These are phyloP conservation scores for Cataglyphis rosenhaueri DNA, from an alignment of 2,888 invertebrate species.

Conservation along the genomic window DNA sequence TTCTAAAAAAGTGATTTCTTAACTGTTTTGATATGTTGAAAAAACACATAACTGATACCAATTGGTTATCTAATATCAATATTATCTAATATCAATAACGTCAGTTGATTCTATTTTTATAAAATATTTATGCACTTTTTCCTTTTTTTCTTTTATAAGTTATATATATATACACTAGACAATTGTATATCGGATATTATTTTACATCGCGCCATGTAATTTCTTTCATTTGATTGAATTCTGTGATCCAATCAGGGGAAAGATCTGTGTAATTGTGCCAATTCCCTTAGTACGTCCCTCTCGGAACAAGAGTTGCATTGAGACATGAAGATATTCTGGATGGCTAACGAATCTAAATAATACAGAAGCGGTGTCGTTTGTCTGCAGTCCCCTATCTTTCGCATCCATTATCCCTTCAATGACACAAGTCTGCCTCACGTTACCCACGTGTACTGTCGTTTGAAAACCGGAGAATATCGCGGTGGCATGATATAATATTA, in stretches of 20 bases:
- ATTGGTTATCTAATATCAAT: not conserved
- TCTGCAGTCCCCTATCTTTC: slow-evolving; percentile 89
- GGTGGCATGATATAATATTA: slow-evolving; percentile 95
- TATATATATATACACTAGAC: slow-evolving; percentile 10
- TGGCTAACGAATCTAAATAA: slow-evolving; percentile 95
- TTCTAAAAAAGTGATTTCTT: not conserved
- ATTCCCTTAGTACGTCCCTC: slow-evolving; percentile 95
- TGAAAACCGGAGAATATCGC: slow-evolving; percentile 94
- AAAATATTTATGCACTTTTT: slow-evolving; percentile 33
- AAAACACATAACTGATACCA: not conserved
- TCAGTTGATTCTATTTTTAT: slow-evolving; percentile 27
- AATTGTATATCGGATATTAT: slow-evolving; percentile 38
- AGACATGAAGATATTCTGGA: slow-evolving; percentile 94
- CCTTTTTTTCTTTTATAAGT: not conserved
- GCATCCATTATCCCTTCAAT: slow-evolving; percentile 91
- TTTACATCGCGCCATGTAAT: slow-evolving; percentile 78
- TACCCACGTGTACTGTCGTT: slow-evolving; percentile 98
- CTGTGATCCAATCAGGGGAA: slow-evolving; percentile 85
- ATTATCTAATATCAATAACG: not conserved
- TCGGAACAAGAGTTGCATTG: slow-evolving; percentile 93
- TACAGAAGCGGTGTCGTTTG: slow-evolving; percentile 94
- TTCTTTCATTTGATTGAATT: slow-evolving; percentile 55
- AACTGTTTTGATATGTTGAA: not conserved
- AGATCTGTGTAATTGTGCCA: slow-evolving; percentile 93
- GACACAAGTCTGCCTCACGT: slow-evolving; percentile 97